Conservation (phyloP, 2,797 vertebrate species). For the Acanthiza pusilla region DNA sequence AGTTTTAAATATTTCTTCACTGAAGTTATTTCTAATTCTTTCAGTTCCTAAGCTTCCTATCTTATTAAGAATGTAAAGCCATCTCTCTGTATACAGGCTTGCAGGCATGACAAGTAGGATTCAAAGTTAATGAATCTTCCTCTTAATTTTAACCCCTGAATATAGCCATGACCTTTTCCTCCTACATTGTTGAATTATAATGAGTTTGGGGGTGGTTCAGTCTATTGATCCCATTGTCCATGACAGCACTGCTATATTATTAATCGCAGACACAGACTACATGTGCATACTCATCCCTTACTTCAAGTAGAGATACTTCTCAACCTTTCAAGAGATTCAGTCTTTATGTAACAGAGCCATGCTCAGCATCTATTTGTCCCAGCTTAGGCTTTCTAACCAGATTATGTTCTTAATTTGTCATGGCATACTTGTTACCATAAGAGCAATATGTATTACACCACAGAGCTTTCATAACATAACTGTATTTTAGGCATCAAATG, state of each 20-base stretch:
- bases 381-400: neutral
- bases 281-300: neutral
- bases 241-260: neutral
- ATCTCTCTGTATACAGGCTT: neutral
- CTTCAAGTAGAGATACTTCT: neutral
- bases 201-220: neutral
- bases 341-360: neutral
- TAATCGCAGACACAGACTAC: neutral
- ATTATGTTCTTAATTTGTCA: neutral
- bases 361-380: neutral
- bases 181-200: constrained; percentile 23
- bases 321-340: neutral
- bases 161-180: constrained; percentile 10
- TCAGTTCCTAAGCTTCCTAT: neutral
- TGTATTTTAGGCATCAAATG: neutral
- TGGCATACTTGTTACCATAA: neutral
- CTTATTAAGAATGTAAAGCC: constrained; percentile 22
- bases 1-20: neutral
- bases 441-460: neutral
- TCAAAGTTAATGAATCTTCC: constrained; percentile 32
- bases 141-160: constrained; percentile 46
- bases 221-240: neutral
- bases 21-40: neutral
- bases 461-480: neutral
- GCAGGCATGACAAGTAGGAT: neutral